Evolutionary conservation across 1,140 invertebrate genomes (phyloP).

Genomic region (Danaus plexippus): DNA sequence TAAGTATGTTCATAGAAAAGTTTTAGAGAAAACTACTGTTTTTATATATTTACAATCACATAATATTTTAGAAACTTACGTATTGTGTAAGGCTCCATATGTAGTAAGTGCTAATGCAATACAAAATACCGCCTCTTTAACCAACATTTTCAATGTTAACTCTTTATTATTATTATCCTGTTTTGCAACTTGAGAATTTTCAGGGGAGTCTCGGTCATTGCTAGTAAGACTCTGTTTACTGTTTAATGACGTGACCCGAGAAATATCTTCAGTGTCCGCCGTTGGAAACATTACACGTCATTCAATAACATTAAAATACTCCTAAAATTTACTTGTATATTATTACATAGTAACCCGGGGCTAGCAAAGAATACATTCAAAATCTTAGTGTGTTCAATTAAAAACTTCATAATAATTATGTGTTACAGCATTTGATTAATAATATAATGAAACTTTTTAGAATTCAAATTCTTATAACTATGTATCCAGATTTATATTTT

Average conservation of each 20-base stretch:
- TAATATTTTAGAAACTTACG: conserved; percentile 61
- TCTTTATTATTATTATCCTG: conserved; percentile 46
- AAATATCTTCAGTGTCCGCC: conserved; percentile 59
- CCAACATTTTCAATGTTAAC: conserved; percentile 63
- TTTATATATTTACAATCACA: too few relatives aligned
- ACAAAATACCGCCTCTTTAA: conserved; percentile 66
- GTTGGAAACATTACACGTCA: conserved; percentile 71
- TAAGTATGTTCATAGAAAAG: too few relatives aligned
- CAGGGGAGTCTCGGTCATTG: conserved; percentile 48
- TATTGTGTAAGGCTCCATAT: conserved; percentile 75
- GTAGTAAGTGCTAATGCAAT: conserved; percentile 71
- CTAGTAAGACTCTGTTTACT: conserved; percentile 41
- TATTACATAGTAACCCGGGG: conserved; percentile 9
- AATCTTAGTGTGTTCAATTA: too few relatives aligned
- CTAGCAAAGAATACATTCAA: too few relatives aligned
- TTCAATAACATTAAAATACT: conserved; percentile 49
- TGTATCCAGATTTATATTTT: too few relatives aligned
- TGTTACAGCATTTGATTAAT: too few relatives aligned
- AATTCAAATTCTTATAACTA: too few relatives aligned
- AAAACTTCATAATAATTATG: too few relatives aligned
- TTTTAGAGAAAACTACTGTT: too few relatives aligned
- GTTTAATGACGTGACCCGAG: conserved; percentile 58
- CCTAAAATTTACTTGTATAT: conserved; percentile 31
- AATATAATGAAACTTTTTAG: too few relatives aligned
- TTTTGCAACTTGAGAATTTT: conserved; percentile 42